These are phyloP conservation scores for Cyanoderma ruficeps DNA, from an alignment of 2,113 vertebrate genomes.

Conservation along the genomic window DNA sequence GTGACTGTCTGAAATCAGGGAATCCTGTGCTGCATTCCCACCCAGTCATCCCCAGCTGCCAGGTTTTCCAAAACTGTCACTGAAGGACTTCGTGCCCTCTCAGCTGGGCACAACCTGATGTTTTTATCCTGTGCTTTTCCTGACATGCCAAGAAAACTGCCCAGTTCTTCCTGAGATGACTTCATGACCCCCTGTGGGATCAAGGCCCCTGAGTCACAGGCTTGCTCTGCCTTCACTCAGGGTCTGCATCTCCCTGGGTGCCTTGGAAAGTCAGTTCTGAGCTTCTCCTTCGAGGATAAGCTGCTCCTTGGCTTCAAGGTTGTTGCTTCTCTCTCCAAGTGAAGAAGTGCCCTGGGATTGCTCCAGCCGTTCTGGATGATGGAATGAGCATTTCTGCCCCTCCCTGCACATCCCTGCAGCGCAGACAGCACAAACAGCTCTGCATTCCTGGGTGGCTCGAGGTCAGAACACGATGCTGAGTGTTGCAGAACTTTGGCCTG, in stretches of 20 bases:
- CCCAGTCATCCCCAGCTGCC: background rate
- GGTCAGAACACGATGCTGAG: background rate
- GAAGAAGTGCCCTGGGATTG: background rate
- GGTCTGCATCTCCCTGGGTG: background rate
- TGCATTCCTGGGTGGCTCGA: background rate
- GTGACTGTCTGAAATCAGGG: background rate
- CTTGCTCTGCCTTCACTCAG: background rate
- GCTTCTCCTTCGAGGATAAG: background rate
- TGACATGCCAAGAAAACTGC: background rate
- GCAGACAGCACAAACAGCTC: background rate
- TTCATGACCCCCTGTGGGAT: background rate
- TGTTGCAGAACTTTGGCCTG: background rate
- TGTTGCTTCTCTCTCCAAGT: background rate
- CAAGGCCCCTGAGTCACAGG: background rate
- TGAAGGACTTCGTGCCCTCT: accelerated
- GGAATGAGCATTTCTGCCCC: background rate
- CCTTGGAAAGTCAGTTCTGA: background rate
- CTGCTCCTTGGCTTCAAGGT: background rate
- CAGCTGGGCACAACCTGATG: background rate
- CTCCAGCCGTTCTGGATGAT: background rate
- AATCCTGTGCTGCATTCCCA: background rate
- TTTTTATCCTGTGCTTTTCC: accelerated
- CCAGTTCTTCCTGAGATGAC: background rate
- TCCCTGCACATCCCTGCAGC: background rate
- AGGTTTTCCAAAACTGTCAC: accelerated